Conservation (phyloP, 2,888 invertebrate genomes). For the Polydrusus pterygomalis region DNA sequence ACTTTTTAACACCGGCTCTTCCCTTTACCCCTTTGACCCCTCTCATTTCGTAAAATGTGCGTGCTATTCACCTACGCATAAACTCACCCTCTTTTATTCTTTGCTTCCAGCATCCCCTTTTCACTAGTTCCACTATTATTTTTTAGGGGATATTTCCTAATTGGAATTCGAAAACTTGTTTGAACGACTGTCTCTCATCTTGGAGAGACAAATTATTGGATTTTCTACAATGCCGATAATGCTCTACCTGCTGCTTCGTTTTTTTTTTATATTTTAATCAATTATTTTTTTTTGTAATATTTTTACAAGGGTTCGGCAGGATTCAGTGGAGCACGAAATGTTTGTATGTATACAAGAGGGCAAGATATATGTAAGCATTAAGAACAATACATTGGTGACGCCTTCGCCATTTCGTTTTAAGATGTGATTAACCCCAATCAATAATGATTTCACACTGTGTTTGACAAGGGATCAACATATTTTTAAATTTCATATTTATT, state of each 20-base stretch:
- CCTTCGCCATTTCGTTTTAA: no score
- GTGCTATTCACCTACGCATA: constrained; percentile 60
- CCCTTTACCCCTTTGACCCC: constrained; percentile 56
- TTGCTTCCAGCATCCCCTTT: constrained; percentile 50
- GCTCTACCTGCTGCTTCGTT: constrained; percentile 15
- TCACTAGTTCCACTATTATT: constrained; percentile 63
- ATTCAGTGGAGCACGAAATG: no score
- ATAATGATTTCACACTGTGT: no score
- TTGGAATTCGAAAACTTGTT: constrained; percentile 57
- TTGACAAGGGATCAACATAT: no score
- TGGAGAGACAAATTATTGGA: constrained; percentile 45
- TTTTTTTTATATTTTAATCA: not conserved
- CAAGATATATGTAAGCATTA: no score
- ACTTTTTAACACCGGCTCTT: constrained; percentile 75
- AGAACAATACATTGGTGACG: no score
- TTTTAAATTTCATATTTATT: no score
- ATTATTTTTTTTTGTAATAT: not conserved
- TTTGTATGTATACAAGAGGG: no score
- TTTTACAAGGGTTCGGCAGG: no score
- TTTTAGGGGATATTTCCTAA: constrained; percentile 61
- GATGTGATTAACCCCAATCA: no score
- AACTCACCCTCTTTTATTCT: constrained; percentile 62
- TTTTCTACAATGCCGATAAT: constrained; percentile 7
- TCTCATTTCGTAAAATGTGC: constrained; percentile 57
- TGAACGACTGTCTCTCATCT: constrained; percentile 45